A percentile compares a stretch with the other conserved stretches of the same genome.
phyloP scores from a whole-genome alignment of 2,113 vertebrate genomes.

The Gymnarchus niloticus region DNA sequence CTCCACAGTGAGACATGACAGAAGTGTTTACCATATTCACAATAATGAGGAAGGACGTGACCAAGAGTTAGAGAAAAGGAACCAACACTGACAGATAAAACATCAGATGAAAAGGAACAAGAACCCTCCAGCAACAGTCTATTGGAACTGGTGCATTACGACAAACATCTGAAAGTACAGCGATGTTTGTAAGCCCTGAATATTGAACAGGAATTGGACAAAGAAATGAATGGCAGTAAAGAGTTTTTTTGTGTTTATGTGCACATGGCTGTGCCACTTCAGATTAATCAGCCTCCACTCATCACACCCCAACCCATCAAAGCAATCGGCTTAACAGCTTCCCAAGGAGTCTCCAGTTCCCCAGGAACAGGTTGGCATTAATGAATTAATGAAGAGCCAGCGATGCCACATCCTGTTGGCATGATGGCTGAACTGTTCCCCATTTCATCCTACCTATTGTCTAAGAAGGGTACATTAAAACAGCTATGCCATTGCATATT shows the following conservation, averaged over 20 bases:
- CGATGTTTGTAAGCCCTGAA: not conserved
- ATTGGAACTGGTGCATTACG: not conserved
- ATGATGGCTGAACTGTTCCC: too few species aligned
- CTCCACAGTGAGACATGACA: conserved; percentile 45
- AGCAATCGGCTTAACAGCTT: conserved; percentile 13
- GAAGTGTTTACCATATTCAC: conserved; percentile 49
- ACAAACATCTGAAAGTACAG: not conserved
- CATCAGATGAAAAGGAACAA: not conserved
- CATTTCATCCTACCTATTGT: not conserved
- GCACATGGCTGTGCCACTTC: not conserved
- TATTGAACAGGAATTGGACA: not conserved
- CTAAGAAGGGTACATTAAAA: not conserved
- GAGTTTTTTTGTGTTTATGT: not conserved
- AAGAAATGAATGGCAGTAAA: conserved; percentile 10
- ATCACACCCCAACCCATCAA: not conserved
- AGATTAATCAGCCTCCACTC: conserved; percentile 2
- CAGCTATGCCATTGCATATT: not conserved
- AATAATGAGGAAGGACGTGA: conserved; percentile 38
- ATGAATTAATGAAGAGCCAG: conserved; percentile 19
- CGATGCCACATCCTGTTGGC: not conserved
- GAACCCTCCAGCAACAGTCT: not conserved
- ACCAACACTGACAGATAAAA: not conserved
- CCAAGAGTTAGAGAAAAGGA: conserved; percentile 9
- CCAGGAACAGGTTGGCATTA: conserved; percentile 14
- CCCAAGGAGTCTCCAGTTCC: conserved; percentile 9